Percentiles rank a stretch among this genome's conserved stretches.
Conservation (phyloP, 2,797 vertebrate genomes). For the Brachyrhaphis roseni region DNA sequence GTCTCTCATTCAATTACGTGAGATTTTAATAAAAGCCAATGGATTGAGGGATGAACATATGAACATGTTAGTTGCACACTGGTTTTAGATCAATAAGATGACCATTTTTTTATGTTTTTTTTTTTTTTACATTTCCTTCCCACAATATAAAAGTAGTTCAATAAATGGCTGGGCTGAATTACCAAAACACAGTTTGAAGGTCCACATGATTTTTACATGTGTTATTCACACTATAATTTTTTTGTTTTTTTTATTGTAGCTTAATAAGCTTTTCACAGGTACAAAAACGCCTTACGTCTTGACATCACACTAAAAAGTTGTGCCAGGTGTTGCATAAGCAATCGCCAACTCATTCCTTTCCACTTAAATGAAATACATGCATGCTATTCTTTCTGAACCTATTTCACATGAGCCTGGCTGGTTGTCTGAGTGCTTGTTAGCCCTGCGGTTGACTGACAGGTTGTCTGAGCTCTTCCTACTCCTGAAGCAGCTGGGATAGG, state of each 20-base stretch:
- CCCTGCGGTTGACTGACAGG: not conserved
- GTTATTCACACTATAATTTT: no score
- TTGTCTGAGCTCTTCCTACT: not conserved
- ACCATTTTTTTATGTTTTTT: not conserved
- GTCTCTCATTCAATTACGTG: not conserved
- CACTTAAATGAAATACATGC: not conserved
- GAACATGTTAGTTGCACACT: not conserved
- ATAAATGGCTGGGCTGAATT: not conserved
- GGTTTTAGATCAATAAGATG: not conserved
- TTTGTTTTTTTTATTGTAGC: not conserved
- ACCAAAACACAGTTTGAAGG: not conserved
- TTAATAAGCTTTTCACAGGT: not conserved
- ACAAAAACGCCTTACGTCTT: not conserved
- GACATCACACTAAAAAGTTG: not conserved
- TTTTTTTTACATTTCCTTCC: no score
- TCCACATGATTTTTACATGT: not conserved
- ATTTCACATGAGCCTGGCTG: not conserved
- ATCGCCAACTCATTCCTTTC: not conserved
- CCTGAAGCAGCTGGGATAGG: not conserved
- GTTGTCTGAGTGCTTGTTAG: not conserved
- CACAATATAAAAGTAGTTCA: not conserved
- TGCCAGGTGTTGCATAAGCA: not conserved
- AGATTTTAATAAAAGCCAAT: not conserved
- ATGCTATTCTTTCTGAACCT: not conserved
- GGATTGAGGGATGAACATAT: not conserved